A percentile compares a stretch with the other conserved stretches of the same genome.
These are phyloP conservation scores for Ardeotis arabs DNA, from an alignment of 2,113 vertebrate genomes.

Conservation along the genomic window DNA sequence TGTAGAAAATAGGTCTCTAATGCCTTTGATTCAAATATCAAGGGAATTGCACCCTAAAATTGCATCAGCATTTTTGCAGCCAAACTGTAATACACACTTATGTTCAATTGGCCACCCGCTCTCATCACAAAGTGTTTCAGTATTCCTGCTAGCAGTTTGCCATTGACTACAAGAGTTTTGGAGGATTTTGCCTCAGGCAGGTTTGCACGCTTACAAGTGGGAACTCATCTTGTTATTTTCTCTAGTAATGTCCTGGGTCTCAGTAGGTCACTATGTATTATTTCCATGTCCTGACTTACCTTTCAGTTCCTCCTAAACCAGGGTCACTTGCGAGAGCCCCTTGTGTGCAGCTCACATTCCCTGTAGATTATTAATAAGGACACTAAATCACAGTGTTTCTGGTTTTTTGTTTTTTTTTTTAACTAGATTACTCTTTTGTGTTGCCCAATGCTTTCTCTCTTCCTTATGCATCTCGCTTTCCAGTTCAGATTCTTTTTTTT, in stretches of 20 bases:
- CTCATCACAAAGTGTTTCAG: neutral
- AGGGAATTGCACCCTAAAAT: conserved; percentile 45
- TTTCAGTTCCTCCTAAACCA: neutral
- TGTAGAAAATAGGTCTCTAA: conserved; percentile 27
- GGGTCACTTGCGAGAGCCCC: neutral
- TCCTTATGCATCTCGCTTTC: neutral
- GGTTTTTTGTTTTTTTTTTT: neutral
- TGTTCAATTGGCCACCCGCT: conserved; percentile 29
- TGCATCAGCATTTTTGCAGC: conserved; percentile 22
- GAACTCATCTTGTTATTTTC: neutral
- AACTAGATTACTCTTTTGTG: neutral
- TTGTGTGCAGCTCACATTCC: neutral
- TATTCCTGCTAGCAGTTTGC: neutral
- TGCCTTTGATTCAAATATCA: conserved; percentile 33
- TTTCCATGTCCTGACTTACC: neutral
- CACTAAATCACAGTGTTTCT: neutral
- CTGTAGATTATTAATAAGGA: neutral
- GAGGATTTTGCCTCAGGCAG: conserved; percentile 38
- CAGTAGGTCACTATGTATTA: neutral
- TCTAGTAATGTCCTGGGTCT: neutral
- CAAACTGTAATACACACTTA: conserved; percentile 20
- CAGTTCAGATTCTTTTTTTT: neutral
- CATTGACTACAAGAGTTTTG: neutral
- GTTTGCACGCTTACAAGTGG: neutral
- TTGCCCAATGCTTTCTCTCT: neutral